A percentile compares a stretch with the other conserved stretches of the same genome.
These are phyloP conservation scores for Diploptera punctata DNA, from an alignment of 2,888 invertebrate species.

Conservation along the genomic window DNA sequence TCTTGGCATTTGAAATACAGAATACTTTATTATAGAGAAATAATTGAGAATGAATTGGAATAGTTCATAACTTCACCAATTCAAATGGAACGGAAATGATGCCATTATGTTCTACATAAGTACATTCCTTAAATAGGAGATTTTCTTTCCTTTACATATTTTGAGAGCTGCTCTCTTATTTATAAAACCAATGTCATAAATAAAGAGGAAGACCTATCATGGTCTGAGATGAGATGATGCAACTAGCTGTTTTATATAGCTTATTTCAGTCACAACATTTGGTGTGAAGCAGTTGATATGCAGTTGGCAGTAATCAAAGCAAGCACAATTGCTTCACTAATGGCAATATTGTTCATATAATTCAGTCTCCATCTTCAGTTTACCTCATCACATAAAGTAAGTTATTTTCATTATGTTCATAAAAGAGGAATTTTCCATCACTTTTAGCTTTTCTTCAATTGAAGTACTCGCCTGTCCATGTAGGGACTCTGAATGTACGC, in stretches of 20 bases:
- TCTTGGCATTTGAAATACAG: not conserved
- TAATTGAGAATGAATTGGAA: not conserved
- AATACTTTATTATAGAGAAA: conserved; percentile 10
- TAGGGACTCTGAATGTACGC: conserved; percentile 71
- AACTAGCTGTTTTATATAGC: not conserved
- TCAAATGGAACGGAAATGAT: conserved; percentile 11
- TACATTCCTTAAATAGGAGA: not conserved
- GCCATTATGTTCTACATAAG: conserved; percentile 3
- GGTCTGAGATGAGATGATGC: conserved; percentile 15
- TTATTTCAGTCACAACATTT: not conserved
- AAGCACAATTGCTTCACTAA: conserved; percentile 26
- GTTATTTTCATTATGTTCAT: not conserved
- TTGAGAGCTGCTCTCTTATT: not conserved
- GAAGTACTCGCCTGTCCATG: conserved; percentile 61
- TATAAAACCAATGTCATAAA: not conserved
- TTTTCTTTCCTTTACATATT: not conserved
- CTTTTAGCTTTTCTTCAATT: conserved; percentile 33
- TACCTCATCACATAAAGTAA: not conserved
- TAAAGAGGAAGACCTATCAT: conserved; percentile 18
- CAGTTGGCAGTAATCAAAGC: conserved; percentile 14
- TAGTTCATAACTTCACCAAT: not conserved
- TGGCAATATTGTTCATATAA: not conserved
- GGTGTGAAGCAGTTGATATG: not conserved
- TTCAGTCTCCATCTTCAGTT: not conserved
- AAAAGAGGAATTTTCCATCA: not conserved